phyloP scores from a whole-genome alignment of 2,113 vertebrate genomes.

The Etheostoma spectabile region DNA sequence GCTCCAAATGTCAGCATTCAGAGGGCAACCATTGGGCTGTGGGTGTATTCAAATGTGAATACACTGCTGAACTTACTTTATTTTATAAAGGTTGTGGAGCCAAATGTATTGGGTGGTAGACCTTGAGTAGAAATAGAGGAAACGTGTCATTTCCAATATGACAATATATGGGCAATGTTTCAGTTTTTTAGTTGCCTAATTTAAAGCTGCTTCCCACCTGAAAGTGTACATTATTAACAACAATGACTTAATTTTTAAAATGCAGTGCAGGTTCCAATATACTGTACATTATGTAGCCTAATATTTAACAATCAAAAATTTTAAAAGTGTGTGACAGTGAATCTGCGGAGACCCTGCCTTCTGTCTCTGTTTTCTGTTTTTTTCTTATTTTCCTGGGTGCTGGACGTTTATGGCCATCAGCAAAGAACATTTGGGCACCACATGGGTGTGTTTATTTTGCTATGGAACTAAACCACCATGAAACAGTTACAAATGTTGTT shows the following conservation, averaged over 20 bases:
- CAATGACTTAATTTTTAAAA: background rate
- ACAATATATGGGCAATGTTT: background rate
- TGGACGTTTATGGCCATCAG: no score
- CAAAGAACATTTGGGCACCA: no score
- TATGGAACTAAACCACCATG: no score
- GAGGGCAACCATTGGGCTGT: slow-evolving; percentile 64
- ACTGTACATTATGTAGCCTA: no score
- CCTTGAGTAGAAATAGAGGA: background rate
- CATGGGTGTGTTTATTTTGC: no score
- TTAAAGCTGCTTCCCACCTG: background rate
- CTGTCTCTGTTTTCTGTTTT: no score
- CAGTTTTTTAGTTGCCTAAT: background rate
- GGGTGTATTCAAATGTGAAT: slow-evolving; percentile 54
- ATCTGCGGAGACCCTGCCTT: no score
- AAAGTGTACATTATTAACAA: background rate
- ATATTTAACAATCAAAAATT: no score
- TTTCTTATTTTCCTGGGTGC: no score
- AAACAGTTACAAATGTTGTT: no score
- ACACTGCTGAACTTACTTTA: slow-evolving; percentile 43
- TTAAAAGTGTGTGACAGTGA: no score
- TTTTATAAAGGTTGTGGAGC: slow-evolving; percentile 14
- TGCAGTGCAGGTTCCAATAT: background rate
- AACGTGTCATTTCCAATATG: background rate
- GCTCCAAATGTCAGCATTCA: slow-evolving; percentile 85
- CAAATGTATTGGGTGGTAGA: slow-evolving; percentile 5